Evolutionary conservation across 2,888 invertebrate species (phyloP).

Genomic region (Epicampocera succincta): DNA sequence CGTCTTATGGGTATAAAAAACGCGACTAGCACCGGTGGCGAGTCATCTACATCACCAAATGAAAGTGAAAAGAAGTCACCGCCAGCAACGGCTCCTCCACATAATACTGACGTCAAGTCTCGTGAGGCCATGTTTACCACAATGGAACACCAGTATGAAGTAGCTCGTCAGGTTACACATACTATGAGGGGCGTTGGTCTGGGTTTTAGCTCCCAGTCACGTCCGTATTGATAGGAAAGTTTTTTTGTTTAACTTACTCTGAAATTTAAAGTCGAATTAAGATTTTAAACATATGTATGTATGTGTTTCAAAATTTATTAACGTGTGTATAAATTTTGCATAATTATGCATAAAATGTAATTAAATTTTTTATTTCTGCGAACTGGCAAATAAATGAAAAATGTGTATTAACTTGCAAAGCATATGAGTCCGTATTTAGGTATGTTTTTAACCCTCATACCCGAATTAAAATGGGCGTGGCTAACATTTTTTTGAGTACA

Average conservation of each 20-base stretch:
- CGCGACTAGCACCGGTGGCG: conserved; percentile 20
- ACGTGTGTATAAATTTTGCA: conserved; percentile 31
- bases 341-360: conserved; percentile 33
- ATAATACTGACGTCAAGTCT: conserved; percentile 77
- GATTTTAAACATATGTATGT: conserved; percentile 33
- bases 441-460: too few relatives aligned
- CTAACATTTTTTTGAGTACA: too few relatives aligned
- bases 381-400: conserved; percentile 43
- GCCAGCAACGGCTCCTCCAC: conserved; percentile 45
- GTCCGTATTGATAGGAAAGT: conserved; percentile 74
- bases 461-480: too few relatives aligned
- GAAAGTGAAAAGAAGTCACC: conserved; percentile 46
- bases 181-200: conserved; percentile 95
- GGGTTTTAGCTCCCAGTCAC: conserved; percentile 86
- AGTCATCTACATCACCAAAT: conserved; percentile 46
- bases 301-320: conserved; percentile 36
- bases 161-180: conserved; percentile 96
- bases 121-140: conserved; percentile 93
- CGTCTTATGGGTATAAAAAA: conserved; percentile 94
- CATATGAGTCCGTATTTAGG: not conserved
- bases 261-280: conserved; percentile 17
- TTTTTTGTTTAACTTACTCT: not conserved
- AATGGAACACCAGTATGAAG: conserved; percentile 98
- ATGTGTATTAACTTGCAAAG: conserved; percentile 11
- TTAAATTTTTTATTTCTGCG: conserved; percentile 33